These are phyloP conservation scores for Aromia moschata DNA, from an alignment of 2,888 invertebrate species.

Conservation along the genomic window DNA sequence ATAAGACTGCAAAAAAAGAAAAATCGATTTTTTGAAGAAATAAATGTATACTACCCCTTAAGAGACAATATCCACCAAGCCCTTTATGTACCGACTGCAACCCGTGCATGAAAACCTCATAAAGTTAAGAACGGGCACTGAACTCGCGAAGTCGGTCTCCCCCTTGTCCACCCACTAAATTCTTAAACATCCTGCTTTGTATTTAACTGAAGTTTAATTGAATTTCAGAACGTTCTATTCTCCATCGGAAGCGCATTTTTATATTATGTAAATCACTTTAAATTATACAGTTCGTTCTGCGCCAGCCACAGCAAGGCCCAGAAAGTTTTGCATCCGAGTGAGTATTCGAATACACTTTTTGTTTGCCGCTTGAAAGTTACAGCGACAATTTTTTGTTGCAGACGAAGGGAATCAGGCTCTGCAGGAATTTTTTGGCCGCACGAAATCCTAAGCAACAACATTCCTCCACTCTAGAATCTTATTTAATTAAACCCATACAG, in stretches of 20 bases:
- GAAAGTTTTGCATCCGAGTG: constrained; percentile 97
- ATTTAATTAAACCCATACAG: constrained; percentile 98
- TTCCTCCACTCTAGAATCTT: constrained; percentile 95
- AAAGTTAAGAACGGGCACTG: no score
- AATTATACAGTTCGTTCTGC: constrained; percentile 98
- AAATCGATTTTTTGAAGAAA: no score
- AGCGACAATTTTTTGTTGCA: constrained; percentile 57
- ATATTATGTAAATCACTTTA: constrained; percentile 98
- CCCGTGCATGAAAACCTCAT: no score
- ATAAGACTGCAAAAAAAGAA: no score
- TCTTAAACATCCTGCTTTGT: constrained; percentile 4
- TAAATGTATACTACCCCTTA: no score
- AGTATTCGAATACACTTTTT: constrained; percentile 63
- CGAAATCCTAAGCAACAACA: constrained; percentile 97
- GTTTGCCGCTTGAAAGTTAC: not conserved
- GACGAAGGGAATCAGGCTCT: constrained; percentile 96
- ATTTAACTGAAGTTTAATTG: constrained; percentile 44
- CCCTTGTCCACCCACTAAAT: constrained; percentile 16
- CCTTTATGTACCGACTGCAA: no score
- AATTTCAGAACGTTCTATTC: constrained; percentile 89
- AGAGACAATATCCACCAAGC: no score
- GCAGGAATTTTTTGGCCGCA: constrained; percentile 92
- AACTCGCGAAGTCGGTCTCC: no score
- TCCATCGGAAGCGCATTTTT: constrained; percentile 97
- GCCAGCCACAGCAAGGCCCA: constrained; percentile 99